Evolutionary conservation across 2,113 vertebrate species (phyloP).

Genomic region (Sylvilagus bachmani): DNA sequence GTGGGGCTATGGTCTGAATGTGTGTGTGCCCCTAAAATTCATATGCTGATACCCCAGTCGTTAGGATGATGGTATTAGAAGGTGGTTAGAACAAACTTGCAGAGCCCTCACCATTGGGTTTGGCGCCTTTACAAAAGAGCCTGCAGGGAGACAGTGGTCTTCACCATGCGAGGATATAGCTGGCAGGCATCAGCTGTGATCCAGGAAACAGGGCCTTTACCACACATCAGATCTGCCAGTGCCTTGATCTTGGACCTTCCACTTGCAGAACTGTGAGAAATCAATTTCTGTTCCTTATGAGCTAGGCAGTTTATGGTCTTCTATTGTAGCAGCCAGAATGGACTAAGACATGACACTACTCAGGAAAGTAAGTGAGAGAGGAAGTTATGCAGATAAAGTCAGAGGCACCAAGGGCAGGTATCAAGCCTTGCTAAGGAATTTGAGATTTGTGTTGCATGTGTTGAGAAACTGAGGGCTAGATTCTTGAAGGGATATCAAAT

Average conservation of each 20-base stretch:
- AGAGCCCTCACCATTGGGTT: neutral
- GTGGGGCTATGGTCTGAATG: neutral
- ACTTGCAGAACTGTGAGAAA: neutral
- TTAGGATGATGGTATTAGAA: neutral
- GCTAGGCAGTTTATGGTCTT: neutral
- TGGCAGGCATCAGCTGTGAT: neutral
- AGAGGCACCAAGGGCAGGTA: neutral
- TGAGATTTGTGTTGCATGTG: neutral
- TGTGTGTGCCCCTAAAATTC: neutral
- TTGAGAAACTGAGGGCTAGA: neutral
- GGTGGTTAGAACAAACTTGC: neutral
- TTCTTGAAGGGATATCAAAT: neutral
- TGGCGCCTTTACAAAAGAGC: neutral
- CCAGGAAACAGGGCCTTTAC: neutral
- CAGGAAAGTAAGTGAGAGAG: neutral
- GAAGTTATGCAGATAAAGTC: neutral
- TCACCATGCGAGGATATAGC: neutral
- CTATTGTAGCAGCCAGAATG: neutral
- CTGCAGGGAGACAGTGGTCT: neutral
- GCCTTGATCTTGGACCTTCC: neutral
- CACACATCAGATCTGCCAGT: neutral
- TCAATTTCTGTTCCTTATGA: neutral
- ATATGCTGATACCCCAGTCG: neutral
- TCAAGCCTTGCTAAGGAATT: neutral
- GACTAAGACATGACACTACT: neutral